phyloP scores from a whole-genome alignment of 2,797 vertebrate genomes.

The Malurus splendens region DNA sequence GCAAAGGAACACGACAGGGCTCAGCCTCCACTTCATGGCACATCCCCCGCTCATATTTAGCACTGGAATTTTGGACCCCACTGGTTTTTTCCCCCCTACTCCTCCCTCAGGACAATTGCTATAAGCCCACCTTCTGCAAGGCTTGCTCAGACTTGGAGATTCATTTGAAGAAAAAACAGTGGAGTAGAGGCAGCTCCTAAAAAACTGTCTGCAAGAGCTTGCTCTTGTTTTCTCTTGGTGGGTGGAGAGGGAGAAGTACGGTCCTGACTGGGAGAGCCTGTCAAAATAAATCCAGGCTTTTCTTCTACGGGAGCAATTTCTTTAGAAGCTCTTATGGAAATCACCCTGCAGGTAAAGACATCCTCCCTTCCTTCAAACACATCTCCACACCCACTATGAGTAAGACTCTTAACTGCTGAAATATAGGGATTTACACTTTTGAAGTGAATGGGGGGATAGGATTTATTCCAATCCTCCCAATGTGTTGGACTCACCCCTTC shows the following conservation, averaged over 20 bases:
- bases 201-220: neutral
- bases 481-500: neutral
- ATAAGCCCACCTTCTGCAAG: neutral
- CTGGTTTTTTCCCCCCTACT: fast-evolving
- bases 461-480: neutral
- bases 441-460: neutral
- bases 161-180: neutral
- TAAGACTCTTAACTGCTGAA: neutral
- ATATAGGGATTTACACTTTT: neutral
- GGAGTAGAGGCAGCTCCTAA: neutral
- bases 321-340: neutral
- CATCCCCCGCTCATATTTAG: neutral
- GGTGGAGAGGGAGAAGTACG: neutral
- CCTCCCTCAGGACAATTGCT: neutral
- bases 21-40: neutral
- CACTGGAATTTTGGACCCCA: neutral
- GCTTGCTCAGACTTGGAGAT: neutral
- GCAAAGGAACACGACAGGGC: neutral
- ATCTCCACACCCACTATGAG: neutral
- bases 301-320: neutral
- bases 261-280: neutral
- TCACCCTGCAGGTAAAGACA: neutral
- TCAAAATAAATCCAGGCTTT: neutral
- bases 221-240: neutral
- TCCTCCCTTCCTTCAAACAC: neutral